Conservation (phyloP, 2,797 vertebrate genomes). For the Enteromius paludinosus region DNA sequence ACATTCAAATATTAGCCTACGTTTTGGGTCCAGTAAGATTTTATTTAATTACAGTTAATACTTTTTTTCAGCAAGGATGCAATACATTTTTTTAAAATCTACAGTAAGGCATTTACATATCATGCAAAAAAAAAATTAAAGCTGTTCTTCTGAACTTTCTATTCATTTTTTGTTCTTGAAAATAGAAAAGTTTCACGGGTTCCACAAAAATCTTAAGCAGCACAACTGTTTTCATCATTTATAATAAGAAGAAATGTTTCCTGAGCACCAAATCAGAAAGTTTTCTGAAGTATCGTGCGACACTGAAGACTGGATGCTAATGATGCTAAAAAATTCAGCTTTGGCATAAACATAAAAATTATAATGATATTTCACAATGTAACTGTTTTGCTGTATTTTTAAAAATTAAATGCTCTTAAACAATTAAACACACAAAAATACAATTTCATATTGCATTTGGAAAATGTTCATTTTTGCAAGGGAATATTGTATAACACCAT, state of each 20-base stretch:
- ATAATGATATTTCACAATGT: neutral
- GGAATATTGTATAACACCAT: too few species aligned
- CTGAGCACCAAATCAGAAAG: neutral
- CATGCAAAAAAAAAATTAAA: too few species aligned
- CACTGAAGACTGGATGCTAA: neutral
- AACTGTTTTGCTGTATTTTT: neutral
- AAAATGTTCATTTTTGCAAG: neutral
- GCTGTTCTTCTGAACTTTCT: too few species aligned
- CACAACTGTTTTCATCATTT: neutral
- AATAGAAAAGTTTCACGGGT: too few species aligned
- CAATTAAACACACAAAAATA: neutral
- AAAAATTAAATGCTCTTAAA: neutral
- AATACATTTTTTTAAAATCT: too few species aligned
- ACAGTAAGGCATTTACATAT: too few species aligned
- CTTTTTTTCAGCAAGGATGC: too few species aligned
- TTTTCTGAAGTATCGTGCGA: neutral
- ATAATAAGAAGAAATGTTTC: neutral
- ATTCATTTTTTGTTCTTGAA: too few species aligned
- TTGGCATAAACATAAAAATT: neutral
- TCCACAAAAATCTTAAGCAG: neutral
- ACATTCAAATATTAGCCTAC: too few species aligned
- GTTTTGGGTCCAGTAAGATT: neutral
- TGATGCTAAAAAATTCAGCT: neutral
- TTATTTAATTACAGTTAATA: neutral
- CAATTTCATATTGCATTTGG: neutral